These are phyloP conservation scores for Onchidella celtica DNA, from an alignment of 2,888 invertebrate genomes.

Conservation along the genomic window DNA sequence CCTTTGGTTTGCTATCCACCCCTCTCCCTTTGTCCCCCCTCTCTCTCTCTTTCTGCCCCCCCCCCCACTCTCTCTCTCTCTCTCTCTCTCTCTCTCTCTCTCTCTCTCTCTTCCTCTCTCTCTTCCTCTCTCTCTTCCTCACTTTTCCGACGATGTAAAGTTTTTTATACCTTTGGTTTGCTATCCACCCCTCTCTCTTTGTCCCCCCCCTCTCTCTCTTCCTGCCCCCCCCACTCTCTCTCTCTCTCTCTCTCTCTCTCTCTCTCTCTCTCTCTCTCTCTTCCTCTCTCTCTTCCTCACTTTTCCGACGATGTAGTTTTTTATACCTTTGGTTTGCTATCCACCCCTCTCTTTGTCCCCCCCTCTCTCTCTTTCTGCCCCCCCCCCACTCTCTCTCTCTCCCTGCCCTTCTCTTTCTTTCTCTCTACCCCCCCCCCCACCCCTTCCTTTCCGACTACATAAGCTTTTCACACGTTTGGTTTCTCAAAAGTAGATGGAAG, in stretches of 20 bases:
- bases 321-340: constrained; percentile 57
- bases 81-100: constrained; percentile 9
- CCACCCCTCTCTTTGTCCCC: background rate
- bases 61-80: background rate
- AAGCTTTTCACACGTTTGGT: no score
- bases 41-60: background rate
- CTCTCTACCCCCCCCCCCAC: no score
- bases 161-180: no score
- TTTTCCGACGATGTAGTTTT: background rate
- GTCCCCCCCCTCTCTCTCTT: background rate
- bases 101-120: background rate
- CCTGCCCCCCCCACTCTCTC: background rate
- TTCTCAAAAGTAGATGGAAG: no score
- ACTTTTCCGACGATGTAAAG: no score
- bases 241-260: constrained; percentile 2
- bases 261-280: background rate
- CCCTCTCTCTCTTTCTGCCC: background rate
- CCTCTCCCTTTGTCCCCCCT: constrained; percentile 6
- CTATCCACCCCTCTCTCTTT: background rate
- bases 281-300: background rate
- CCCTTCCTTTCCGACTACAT: no score
- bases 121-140: constrained; percentile 8
- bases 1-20: background rate
- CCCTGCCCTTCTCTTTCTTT: no score
- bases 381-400: background rate